Base-by-base conservation (phyloP, 2,888 invertebrate genomes). In the Mycogona germanica region DNA sequence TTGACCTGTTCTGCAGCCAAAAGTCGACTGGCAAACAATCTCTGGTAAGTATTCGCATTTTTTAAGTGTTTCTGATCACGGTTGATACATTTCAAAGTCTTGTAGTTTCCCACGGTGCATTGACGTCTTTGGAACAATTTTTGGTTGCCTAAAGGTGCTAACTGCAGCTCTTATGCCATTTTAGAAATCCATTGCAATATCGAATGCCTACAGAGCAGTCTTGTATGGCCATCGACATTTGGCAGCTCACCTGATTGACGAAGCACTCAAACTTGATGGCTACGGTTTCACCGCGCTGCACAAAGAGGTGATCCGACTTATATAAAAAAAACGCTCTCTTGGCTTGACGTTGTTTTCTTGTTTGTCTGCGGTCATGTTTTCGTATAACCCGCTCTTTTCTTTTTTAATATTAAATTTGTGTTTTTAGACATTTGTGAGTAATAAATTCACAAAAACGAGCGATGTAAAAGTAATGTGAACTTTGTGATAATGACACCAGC, bases 271-370 rank as follows among this genome's bases (percentile, higher is more conserved):
- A 46, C 57, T 60, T 17, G 65, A 66, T 38, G 66, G 66, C 14
- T 64, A 61, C 61, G 68, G 68, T 28, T 72, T 71, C 61, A 70
- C 69, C 58, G 65, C 63, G 50, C 62, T 73, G 21, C 72, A 72
- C 59, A 65, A 67, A 61, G 65, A 68, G 59, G 68, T 68, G 14
- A 19, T 1, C 1, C 17, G 9, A 49, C n/a, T n/a, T n/a, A n/a
- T n/a, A n/a, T n/a, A n/a, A n/a, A n/a, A n/a, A n/a, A n/a, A n/a
- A n/a, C n/a, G n/a, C n/a, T n/a, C n/a, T n/a, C n/a, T n/a, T n/a
- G n/a, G n/a, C n/a, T n/a, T n/a, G n/a, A n/a, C n/a, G n/a, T n/a
- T n/a, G n/a, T n/a, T n/a, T n/a, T n/a, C n/a, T n/a, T n/a, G n/a
- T n/a, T n/a, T n/a, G n/a, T n/a, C n/a, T n/a, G n/a, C n/a, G n/a